Evolutionary conservation across 2,888 invertebrate genomes (phyloP).

Genomic region (Spatulosminthurus flaviceps): DNA sequence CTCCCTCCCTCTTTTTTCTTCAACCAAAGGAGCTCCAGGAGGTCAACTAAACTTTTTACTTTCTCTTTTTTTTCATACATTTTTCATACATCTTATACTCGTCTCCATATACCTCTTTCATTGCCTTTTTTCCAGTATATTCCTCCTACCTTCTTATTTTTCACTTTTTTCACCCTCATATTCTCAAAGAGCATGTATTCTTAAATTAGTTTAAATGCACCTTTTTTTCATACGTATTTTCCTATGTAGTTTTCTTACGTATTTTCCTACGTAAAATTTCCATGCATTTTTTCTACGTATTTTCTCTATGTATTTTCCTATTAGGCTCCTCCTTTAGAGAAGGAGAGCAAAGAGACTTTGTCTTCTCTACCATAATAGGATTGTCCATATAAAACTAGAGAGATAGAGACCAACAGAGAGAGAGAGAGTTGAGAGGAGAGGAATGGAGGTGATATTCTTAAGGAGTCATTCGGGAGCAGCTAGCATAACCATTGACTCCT

Average conservation of each 20-base stretch:
- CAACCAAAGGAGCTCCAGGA: conserved; percentile 1
- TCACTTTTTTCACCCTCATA: not conserved
- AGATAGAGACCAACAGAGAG: too few species aligned
- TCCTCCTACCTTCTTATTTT: not conserved
- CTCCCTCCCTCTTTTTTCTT: not conserved
- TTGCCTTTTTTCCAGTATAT: conserved; percentile 1
- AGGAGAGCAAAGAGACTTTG: too few species aligned
- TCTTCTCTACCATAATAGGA: too few species aligned
- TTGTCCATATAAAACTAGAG: too few species aligned
- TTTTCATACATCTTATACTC: not conserved
- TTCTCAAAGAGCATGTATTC: not conserved
- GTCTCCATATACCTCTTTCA: not conserved
- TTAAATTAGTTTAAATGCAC: too few species aligned
- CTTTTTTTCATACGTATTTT: too few species aligned
- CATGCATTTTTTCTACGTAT: too few species aligned
- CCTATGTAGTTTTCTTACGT: too few species aligned
- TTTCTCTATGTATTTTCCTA: too few species aligned
- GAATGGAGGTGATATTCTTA: not conserved
- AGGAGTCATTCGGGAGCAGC: conserved; percentile 1
- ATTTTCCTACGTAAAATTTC: too few species aligned
- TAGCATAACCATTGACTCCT: conserved; percentile 48
- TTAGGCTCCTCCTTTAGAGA: too few species aligned
- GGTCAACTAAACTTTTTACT: conserved; percentile 12
- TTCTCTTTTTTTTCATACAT: not conserved
- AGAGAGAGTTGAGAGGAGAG: not conserved